Conservation (phyloP, 2,797 vertebrate genomes). For the Luscinia luscinia region DNA sequence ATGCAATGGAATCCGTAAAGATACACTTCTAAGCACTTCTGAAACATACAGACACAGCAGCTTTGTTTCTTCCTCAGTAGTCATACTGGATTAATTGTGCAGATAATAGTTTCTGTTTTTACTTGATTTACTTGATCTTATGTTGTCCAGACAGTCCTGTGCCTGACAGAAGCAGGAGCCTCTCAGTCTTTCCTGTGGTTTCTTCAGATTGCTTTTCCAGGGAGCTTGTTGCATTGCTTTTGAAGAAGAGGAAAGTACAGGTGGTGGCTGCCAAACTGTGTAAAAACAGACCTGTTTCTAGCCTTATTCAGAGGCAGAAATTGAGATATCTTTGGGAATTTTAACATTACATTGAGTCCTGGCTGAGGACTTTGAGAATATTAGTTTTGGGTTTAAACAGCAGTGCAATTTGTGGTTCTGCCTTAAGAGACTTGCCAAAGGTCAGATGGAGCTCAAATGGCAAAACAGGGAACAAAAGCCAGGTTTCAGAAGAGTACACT, state of each 20-base stretch:
- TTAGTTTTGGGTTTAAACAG: neutral
- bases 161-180: neutral
- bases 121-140: neutral
- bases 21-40: neutral
- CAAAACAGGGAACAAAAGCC: neutral
- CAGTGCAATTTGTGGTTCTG: neutral
- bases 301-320: neutral
- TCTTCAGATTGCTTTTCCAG: neutral
- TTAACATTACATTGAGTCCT: neutral
- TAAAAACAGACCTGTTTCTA: neutral
- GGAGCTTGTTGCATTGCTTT: neutral
- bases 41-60: neutral
- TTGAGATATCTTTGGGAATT: neutral
- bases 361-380: neutral
- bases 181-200: neutral
- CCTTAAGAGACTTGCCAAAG: neutral
- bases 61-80: neutral
- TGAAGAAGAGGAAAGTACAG: neutral
- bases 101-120: neutral
- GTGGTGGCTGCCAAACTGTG: neutral
- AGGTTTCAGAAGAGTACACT: neutral
- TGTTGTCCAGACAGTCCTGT: neutral
- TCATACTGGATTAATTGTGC: neutral
- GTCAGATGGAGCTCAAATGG: neutral
- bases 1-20: rapidly evolving